Conservation (phyloP, 2,797 vertebrate species). For the Podarcis siculus region DNA sequence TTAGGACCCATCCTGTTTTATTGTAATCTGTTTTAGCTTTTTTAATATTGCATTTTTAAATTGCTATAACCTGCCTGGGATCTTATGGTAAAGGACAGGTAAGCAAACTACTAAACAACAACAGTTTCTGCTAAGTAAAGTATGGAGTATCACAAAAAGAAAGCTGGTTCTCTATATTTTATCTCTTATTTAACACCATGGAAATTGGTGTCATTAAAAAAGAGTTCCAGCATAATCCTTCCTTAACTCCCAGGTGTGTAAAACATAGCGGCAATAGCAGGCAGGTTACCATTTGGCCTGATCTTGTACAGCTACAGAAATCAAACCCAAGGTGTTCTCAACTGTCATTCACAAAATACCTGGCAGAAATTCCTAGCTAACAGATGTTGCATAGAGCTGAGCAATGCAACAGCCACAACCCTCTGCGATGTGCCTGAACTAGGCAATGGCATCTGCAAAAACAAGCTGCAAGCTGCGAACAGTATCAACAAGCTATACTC, state of each 20-base stretch:
- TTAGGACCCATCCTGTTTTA: too few species aligned
- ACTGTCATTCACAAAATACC: slow-evolving; percentile 27
- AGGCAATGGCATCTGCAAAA: slow-evolving; percentile 30
- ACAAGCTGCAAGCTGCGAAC: slow-evolving; percentile 43
- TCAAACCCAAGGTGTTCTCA: slow-evolving; percentile 45
- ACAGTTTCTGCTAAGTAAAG: slow-evolving; percentile 15
- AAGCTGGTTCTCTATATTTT: background rate
- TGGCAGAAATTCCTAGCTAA: slow-evolving; percentile 27
- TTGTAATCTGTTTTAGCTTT: too few species aligned
- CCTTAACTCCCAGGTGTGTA: slow-evolving; percentile 41
- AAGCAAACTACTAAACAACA: too few species aligned
- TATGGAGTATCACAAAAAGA: slow-evolving; percentile 14
- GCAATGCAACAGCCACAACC: slow-evolving; percentile 35
- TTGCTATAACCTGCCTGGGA: too few species aligned
- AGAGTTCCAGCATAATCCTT: slow-evolving; percentile 39
- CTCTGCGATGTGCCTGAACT: slow-evolving; percentile 23
- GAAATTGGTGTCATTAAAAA: background rate
- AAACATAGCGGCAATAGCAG: slow-evolving; percentile 53
- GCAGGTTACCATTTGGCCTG: slow-evolving; percentile 44
- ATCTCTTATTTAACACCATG: background rate
- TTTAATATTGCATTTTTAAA: too few species aligned
- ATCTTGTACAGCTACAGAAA: slow-evolving; percentile 40
- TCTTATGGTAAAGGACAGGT: too few species aligned
- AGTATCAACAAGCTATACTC: slow-evolving; percentile 33
- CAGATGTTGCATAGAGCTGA: slow-evolving; percentile 24